Base-by-base conservation (phyloP, 2,113 vertebrate genomes). In the Leptobrachium ailaonicum region DNA sequence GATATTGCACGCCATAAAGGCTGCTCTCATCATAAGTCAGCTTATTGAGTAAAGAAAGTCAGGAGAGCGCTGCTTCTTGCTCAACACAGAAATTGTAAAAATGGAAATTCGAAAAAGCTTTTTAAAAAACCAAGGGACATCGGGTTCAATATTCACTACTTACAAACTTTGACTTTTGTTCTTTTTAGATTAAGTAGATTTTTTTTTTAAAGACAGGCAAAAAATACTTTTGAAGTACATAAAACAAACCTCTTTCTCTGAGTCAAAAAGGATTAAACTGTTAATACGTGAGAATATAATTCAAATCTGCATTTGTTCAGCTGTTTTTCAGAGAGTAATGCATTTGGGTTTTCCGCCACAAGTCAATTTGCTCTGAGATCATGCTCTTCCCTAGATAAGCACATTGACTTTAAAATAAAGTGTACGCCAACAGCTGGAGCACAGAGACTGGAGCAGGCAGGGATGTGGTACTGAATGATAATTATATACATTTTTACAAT, bases 381-480 rank as follows among this genome's bases (percentile, higher is more conserved):
- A 64, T 86, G 83, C 84, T 87, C 85, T 71, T 79, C 88, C 87
- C 84, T 83, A 87, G 93, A 95, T 94, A 94, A 96, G 93, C 95
- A 88, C 93, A 82, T 14, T 92, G 96, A 92, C 95, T 92, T 91
- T 83, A 87, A 88, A 86, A 84, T 83, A 87, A 83, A 87, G 89
- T 13, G 82, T 20, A 83, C 76, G 86, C 89, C 92, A 90, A 85
- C 90, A 92, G 91, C 90, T 90, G 93, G 90, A 88, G 88, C 90
- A 86, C 89, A 71, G 85, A 80, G 87, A 91, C 93, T 84, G 40
- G 88, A 91, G 90, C 92, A 92, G 92, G 88, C 92, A 94, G 91
- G 88, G 89, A 91, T 62, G 90, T 92, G 92, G 96, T 85, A 54
- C 69, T 87, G 96, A 96, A 95, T 96, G 94, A 94, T 91, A 96